Conservation (phyloP, 1,140 invertebrate species). For the Eueides isabella region DNA sequence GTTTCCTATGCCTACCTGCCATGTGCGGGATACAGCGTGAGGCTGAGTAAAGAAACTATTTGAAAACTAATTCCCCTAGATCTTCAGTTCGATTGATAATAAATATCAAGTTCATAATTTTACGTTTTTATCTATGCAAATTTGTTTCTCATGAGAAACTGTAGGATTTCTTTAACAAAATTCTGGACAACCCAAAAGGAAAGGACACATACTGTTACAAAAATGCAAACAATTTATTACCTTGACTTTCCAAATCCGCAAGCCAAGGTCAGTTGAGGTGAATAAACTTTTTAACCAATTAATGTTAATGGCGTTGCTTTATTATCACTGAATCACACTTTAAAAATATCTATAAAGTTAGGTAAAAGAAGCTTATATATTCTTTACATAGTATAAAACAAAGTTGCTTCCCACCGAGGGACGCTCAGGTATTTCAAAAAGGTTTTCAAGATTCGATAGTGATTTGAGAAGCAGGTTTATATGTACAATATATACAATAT, state of each 20-base stretch:
- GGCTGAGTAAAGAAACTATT: no score
- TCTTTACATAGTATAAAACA: no score
- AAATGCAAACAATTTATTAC: conserved; percentile 51
- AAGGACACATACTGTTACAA: conserved; percentile 51
- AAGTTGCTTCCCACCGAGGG: no score
- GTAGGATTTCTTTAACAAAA: background rate
- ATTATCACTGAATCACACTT: conserved; percentile 13
- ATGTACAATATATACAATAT: no score
- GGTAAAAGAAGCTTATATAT: background rate
- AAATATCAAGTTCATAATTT: background rate
- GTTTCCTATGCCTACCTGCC: no score
- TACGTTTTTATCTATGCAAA: background rate
- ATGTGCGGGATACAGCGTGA: no score
- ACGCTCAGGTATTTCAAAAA: no score
- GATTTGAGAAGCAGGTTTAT: no score
- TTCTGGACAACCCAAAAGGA: conserved; percentile 30
- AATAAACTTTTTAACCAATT: conserved; percentile 39
- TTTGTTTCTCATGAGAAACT: background rate
- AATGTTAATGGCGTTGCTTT: conserved; percentile 34
- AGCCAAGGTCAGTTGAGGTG: conserved; percentile 32
- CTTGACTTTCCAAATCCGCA: conserved; percentile 47
- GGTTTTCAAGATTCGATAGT: no score
- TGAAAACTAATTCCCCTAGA: background rate
- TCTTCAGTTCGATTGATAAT: background rate
- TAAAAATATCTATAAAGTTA: background rate